Base-by-base conservation (phyloP, 2,888 invertebrate genomes). In the Tribolium freemani region DNA sequence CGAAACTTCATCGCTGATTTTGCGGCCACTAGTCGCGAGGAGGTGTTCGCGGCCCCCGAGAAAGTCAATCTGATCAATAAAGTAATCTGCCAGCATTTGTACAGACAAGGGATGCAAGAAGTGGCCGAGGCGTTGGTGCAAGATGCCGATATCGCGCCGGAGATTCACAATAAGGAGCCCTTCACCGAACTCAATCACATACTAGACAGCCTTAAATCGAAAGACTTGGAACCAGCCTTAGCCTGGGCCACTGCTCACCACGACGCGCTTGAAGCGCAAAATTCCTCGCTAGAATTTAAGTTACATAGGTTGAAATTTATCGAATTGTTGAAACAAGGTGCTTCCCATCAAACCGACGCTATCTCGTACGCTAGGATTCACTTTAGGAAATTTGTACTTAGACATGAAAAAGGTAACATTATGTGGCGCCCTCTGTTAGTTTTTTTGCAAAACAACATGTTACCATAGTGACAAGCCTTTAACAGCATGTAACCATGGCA, bases 71-170 rank as follows among this genome's bases (percentile, higher is more conserved):
- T 93, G 11, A 86, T 96, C n/a, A 95, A 95, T 85, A 92, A 94
- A 87, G 96, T 97, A 13, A 95, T 98, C 75, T 96, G 96, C 79
- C 96, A 98, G 84, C 98, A 99, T 88, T 95, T 98, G 84, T 95
- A 96, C 83, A 91, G 98, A 76, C 96, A 97, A 88, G 98, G 98
- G 50, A 91, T 96, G 90, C 91, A 97, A 77, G 96, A 97, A 66
- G 96, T 98, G 38, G 97, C 97, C 1, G 96, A 97, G 83, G 90
- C 93, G 78, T 86, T 96, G 53, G 91, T 91, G 68, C 86, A 89
- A 92, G 95, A 95, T 87, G 91, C 93, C 50, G 90, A 90, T 58
- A 86, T 94, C 61, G 88, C 89, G 78, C 87, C 92, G 67, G 91
- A 92, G 76, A 88, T 89, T 73, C 88, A 89, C 54, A 89, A 90